A percentile compares a stretch with the other conserved stretches of the same genome.
phyloP scores from a whole-genome alignment of 2,797 vertebrate genomes.

The Vespertilio murinus region DNA sequence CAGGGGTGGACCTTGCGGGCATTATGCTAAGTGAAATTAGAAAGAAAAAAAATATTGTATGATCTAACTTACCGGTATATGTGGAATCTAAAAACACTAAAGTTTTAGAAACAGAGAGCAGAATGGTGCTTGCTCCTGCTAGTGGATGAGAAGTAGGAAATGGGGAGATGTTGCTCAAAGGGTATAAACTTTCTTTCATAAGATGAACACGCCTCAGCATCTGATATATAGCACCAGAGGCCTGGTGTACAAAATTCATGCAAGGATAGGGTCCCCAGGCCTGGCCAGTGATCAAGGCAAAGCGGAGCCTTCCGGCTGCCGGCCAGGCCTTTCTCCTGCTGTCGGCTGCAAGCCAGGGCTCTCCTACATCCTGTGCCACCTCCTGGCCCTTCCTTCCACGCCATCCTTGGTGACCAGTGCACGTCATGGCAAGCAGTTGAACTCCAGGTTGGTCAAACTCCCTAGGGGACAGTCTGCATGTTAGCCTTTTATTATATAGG shows the following conservation, averaged over 20 bases:
- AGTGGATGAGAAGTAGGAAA: background rate
- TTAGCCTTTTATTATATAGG: background rate
- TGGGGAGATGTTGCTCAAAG: background rate
- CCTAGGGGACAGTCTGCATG: no score
- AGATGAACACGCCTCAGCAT: background rate
- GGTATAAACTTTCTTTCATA: background rate
- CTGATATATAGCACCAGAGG: background rate
- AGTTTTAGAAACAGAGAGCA: background rate
- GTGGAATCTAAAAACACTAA: background rate
- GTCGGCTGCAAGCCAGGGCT: no score
- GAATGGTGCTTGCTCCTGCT: background rate
- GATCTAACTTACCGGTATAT: background rate
- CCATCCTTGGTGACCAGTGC: no score
- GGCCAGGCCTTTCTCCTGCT: no score
- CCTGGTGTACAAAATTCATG: no score
- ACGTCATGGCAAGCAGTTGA: no score
- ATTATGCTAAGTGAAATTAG: background rate
- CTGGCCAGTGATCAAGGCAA: no score
- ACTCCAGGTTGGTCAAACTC: no score
- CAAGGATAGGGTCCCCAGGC: no score
- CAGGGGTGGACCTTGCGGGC: background rate
- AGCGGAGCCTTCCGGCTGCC: no score
- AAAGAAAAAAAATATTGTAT: background rate
- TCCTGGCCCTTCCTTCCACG: no score
- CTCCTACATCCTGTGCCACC: no score